Percentiles rank a stretch among this genome's conserved stretches.
phyloP scores from a whole-genome alignment of 2,797 vertebrate genomes.

The Thaleichthys pacificus region DNA sequence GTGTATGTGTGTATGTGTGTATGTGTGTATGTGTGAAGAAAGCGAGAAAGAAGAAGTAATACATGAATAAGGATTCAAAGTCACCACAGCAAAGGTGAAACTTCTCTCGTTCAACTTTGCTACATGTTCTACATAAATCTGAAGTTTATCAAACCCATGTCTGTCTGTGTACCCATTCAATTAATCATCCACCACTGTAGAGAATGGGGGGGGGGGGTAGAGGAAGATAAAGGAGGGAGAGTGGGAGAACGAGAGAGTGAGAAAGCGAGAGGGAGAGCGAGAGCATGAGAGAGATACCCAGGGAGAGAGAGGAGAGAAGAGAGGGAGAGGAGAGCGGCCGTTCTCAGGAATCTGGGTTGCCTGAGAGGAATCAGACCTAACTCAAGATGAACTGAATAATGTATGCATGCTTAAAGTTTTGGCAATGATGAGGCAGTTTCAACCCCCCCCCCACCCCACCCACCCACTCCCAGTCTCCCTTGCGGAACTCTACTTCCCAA shows the following conservation, averaged over 20 bases:
- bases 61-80: constrained; percentile 24
- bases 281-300: too few relatives aligned
- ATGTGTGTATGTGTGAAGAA: constrained; percentile 1
- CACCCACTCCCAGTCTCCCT: constrained; percentile 68
- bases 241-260: background rate
- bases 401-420: constrained; percentile 82
- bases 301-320: background rate
- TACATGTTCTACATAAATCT: constrained; percentile 40
- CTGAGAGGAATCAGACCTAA: constrained; percentile 81
- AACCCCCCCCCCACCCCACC: constrained; percentile 84
- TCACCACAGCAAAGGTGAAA: constrained; percentile 14
- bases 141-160: constrained; percentile 36
- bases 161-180: constrained; percentile 39
- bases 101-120: constrained; percentile 20
- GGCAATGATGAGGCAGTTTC: constrained; percentile 90
- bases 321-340: background rate
- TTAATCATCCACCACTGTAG: constrained; percentile 39
- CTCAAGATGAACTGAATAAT: constrained; percentile 89
- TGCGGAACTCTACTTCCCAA: constrained; percentile 82
- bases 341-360: constrained; percentile 78
- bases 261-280: too few relatives aligned
- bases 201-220: background rate
- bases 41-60: constrained; percentile 14
- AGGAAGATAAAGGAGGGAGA: background rate
- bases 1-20: constrained; percentile 11